Conservation (phyloP, 2,113 vertebrate genomes). For the Catagonus wagneri region DNA sequence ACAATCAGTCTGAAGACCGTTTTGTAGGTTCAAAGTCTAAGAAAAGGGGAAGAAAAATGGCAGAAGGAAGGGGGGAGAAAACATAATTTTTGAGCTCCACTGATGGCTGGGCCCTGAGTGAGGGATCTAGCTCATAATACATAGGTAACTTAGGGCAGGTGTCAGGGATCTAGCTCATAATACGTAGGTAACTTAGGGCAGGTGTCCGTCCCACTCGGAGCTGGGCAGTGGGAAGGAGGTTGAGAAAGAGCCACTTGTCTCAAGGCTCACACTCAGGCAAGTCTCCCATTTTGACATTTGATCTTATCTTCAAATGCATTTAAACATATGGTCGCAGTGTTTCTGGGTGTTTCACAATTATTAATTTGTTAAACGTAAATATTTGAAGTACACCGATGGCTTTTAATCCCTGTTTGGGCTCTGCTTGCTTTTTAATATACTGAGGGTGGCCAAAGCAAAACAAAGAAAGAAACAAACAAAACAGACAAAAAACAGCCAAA, state of each 20-base stretch:
- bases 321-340: constrained; percentile 18
- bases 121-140: background rate
- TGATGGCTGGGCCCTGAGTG: background rate
- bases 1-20: background rate
- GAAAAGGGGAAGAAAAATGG: background rate
- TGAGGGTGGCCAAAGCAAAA: background rate
- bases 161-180: background rate
- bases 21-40: background rate
- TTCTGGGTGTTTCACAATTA: constrained; percentile 48
- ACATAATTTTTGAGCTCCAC: too few relatives aligned
- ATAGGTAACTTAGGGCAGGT: background rate
- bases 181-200: background rate
- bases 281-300: constrained; percentile 31
- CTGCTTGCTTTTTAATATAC: background rate
- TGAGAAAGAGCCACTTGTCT: constrained; percentile 3
- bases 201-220: background rate
- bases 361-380: constrained; percentile 44
- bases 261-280: background rate
- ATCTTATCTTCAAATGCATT: constrained; percentile 56
- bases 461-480: background rate
- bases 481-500: background rate
- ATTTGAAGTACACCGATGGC: background rate
- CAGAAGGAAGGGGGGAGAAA: background rate
- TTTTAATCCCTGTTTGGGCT: background rate
- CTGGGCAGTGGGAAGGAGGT: background rate